A percentile compares a stretch with the other conserved stretches of the same genome.
Conservation (phyloP, 2,888 invertebrate genomes). For the Epicampocera succincta region DNA sequence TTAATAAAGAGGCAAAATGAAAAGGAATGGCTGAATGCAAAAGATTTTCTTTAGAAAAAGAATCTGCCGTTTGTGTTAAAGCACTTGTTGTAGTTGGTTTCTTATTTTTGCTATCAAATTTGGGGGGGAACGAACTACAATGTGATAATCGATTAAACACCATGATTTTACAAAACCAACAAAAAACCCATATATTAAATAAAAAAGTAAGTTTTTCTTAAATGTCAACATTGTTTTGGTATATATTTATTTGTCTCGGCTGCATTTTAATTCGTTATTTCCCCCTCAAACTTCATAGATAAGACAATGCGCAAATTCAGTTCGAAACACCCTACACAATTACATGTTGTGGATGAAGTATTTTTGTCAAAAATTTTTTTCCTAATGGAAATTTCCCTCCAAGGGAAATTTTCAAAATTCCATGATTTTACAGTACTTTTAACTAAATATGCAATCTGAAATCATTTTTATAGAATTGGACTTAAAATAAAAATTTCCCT, state of each 20-base stretch:
- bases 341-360: too few relatives aligned
- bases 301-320: not conserved
- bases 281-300: not conserved
- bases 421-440: too few relatives aligned
- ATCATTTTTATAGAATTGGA: too few relatives aligned
- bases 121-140: not conserved
- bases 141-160: constrained; percentile 33
- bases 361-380: too few relatives aligned
- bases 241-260: not conserved
- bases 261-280: constrained; percentile 9
- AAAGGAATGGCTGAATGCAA: not conserved
- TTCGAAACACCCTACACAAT: not conserved
- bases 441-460: too few relatives aligned
- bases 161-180: not conserved
- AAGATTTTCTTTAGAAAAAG: constrained; percentile 3
- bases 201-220: constrained; percentile 47
- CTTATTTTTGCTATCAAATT: not conserved
- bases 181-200: not conserved
- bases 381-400: too few relatives aligned
- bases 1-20: constrained; percentile 1
- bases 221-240: constrained; percentile 59
- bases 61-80: constrained; percentile 3
- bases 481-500: too few relatives aligned
- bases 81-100: constrained; percentile 14
- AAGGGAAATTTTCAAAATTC: too few relatives aligned